Percentiles rank a stretch among this genome's conserved stretches.
These are phyloP conservation scores for Sinella curviseta DNA, from an alignment of 1,140 invertebrate genomes.

Conservation along the genomic window DNA sequence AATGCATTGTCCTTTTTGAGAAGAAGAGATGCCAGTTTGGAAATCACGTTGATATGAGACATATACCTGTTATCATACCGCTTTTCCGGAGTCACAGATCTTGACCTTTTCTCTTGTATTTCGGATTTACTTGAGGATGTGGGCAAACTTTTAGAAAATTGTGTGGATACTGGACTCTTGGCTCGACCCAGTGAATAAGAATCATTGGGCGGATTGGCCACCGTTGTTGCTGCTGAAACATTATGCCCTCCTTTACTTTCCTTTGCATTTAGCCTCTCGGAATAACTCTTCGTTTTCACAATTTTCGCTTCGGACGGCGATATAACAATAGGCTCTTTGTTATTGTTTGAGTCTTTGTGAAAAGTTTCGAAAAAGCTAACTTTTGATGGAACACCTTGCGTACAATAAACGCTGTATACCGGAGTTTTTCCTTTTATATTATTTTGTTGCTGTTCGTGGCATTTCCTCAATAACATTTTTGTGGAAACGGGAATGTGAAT, in stretches of 20 bases:
- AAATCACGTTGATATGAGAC: constrained; percentile 85
- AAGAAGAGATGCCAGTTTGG: constrained; percentile 73
- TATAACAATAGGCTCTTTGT: constrained; percentile 7
- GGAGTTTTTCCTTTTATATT: constrained; percentile 35
- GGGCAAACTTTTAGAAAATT: constrained; percentile 42
- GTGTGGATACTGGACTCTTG: background rate
- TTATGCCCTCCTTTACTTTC: constrained; percentile 7
- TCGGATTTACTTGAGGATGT: constrained; percentile 59
- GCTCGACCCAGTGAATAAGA: background rate
- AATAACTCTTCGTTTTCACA: constrained; percentile 15
- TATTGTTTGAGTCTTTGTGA: constrained; percentile 34
- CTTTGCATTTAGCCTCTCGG: background rate
- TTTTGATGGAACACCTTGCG: constrained; percentile 41
- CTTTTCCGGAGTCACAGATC: constrained; percentile 65
- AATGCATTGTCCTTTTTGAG: constrained; percentile 45
- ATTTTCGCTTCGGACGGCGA: background rate
- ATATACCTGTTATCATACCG: constrained; percentile 70
- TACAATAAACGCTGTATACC: constrained; percentile 41
- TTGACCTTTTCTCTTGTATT: constrained; percentile 59
- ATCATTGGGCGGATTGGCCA: background rate
- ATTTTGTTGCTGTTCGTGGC: constrained; percentile 29
- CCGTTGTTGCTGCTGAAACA: constrained; percentile 41
- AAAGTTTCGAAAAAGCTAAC: constrained; percentile 45
- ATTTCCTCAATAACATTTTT: constrained; percentile 38
- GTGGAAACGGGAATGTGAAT: constrained; percentile 55